phyloP scores from a whole-genome alignment of 2,797 vertebrate species.

The Xerus rutilus region DNA sequence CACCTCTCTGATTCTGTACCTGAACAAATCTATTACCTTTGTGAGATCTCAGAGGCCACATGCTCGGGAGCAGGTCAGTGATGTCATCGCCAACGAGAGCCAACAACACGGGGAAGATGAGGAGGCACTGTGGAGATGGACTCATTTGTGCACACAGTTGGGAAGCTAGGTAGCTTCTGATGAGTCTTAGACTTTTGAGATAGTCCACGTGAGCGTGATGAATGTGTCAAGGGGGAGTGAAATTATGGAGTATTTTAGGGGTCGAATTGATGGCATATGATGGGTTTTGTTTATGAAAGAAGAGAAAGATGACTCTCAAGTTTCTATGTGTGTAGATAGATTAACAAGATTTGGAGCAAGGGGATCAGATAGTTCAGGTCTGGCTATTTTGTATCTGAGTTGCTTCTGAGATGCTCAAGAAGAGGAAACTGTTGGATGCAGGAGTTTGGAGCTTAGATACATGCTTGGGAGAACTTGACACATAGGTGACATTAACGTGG shows the following conservation, averaged over 20 bases:
- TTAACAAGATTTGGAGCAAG: neutral
- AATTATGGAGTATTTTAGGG: neutral
- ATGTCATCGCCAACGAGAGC: neutral
- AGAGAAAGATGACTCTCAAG: neutral
- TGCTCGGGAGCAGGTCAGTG: neutral
- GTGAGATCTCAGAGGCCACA: neutral
- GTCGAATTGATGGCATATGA: neutral
- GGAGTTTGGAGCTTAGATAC: neutral
- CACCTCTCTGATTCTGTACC: constrained; percentile 22
- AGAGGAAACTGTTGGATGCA: neutral
- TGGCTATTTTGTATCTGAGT: neutral
- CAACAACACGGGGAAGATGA: neutral
- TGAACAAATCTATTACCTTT: constrained; percentile 41
- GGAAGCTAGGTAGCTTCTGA: neutral
- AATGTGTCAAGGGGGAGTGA: constrained; percentile 1
- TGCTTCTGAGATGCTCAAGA: neutral
- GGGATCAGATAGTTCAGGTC: neutral
- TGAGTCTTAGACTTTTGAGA: neutral
- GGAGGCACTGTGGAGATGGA: neutral
- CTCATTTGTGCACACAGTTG: neutral
- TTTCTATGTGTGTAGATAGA: neutral
- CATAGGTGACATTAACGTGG: neutral
- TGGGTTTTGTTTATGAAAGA: neutral
- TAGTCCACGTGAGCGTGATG: neutral
- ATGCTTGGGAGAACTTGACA: neutral